phyloP scores from a whole-genome alignment of 2,888 invertebrate species.

The Bimastos eiseni region DNA sequence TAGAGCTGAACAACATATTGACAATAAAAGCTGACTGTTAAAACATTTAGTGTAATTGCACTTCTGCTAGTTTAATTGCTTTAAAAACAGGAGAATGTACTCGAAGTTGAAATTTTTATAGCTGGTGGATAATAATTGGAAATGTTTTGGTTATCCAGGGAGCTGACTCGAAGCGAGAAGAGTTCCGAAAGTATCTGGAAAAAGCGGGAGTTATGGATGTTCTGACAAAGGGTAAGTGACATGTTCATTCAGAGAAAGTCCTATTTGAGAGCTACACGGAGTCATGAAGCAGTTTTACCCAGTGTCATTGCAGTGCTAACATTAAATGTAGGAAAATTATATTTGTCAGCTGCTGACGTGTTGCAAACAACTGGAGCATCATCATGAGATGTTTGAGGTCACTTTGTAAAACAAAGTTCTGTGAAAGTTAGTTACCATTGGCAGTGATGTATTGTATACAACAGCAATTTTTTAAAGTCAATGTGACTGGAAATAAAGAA shows the following conservation, averaged over 20 bases:
- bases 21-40: neutral
- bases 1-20: too few relatives aligned
- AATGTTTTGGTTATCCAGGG: slow-evolving; percentile 37
- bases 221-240: slow-evolving; percentile 70
- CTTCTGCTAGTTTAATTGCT: too few relatives aligned
- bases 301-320: neutral
- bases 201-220: slow-evolving; percentile 85
- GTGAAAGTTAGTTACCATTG: neutral
- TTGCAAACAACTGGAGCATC: neutral
- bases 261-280: neutral
- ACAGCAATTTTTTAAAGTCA: neutral
- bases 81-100: neutral
- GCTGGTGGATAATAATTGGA: slow-evolving; percentile 6
- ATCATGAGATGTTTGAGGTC: too few relatives aligned
- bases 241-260: neutral
- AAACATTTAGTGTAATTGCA: neutral
- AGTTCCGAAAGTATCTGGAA: slow-evolving; percentile 84
- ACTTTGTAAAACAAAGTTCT: neutral
- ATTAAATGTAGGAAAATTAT: neutral
- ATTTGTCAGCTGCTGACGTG: neutral
- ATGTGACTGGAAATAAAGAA: too few relatives aligned
- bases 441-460: neutral
- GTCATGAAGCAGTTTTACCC: neutral
- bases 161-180: slow-evolving; percentile 80
- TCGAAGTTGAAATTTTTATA: neutral